Evolutionary conservation across 1,140 invertebrate species (phyloP), one percentile per base, ranked within the genome.

Genomic region (Marisa cornuarietis): DNA sequence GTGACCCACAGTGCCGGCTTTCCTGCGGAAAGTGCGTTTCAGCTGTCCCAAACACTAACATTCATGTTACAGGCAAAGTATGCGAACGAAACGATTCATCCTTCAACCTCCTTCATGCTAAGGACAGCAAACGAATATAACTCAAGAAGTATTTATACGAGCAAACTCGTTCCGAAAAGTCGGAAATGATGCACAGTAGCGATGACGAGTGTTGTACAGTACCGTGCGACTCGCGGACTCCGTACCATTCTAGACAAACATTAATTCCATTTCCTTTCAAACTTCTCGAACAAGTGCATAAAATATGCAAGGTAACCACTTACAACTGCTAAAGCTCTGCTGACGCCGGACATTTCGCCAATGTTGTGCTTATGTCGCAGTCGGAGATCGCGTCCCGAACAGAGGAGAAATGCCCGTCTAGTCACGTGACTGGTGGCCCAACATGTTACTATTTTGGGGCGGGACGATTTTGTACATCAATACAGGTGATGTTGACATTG

Each of bases 271-370:
- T 31, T 31, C 8, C 18, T 42, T 8, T 26, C 31, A 42, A 42
- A 42, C 31, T 6, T 42, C 31, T 42, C 31, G 31, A 42, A 42
- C 31, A 4, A 42, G 31, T 42, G 31, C 31, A 42, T 42, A 42
- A 42, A 4, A 42, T 42, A 42, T 42, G 31, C 31, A 6, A 42
- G 2, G 31, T 42, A 42, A 5, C 16, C 18, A 73, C 71, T 73
- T 51, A 73, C 71, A 22, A 73, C n/a, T 54, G 49, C 8, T 14
- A 51, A 5, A 24, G 71, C 52, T 54, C 51, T 73, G 71, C 51
- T 73, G 52, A 73, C 51, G 49, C 71, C 71, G 13, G 71, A 73
- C 71, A 73, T 73, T 24, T 52, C 52, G 71, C 42, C 71, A 51
- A 52, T 54, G 14, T 5, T 71, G 24, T 42, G 49, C 42, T 26